phyloP scores from a whole-genome alignment of 2,888 invertebrate species.

The Hanleya hanleyi region DNA sequence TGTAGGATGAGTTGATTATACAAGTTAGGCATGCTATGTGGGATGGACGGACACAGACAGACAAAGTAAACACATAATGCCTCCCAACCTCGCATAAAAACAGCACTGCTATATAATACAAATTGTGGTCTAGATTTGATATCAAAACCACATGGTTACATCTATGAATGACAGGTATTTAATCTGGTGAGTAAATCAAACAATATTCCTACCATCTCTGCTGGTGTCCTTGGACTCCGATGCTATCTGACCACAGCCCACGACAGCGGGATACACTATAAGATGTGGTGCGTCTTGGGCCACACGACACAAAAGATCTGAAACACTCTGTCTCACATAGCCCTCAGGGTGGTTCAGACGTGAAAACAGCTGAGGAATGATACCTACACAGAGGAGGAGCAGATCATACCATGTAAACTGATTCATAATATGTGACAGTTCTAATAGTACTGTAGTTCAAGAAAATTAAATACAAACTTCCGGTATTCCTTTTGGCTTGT shows the following conservation, averaged over 20 bases:
- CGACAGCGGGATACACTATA: constrained; percentile 77
- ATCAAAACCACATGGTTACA: no score
- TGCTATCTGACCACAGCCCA: constrained; percentile 66
- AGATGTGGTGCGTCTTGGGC: constrained; percentile 94
- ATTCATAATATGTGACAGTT: no score
- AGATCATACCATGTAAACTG: no score
- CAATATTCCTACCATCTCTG: constrained; percentile 52
- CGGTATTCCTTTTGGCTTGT: no score
- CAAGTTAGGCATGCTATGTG: no score
- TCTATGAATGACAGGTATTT: no score
- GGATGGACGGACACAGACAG: neutral
- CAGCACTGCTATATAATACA: neutral
- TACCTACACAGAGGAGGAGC: constrained; percentile 75
- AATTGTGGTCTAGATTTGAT: no score
- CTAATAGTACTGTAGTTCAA: no score
- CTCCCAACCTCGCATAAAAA: neutral
- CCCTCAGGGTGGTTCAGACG: constrained; percentile 96
- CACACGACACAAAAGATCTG: constrained; percentile 90
- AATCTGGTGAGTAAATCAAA: neutral
- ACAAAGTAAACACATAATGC: neutral
- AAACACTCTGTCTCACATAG: constrained; percentile 86
- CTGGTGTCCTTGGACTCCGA: constrained; percentile 50
- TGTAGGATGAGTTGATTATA: no score
- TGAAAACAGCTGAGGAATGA: constrained; percentile 96
- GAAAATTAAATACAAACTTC: no score